A percentile compares a stretch with the other conserved stretches of the same genome.
phyloP scores from a whole-genome alignment of 2,113 vertebrate species.

The Ceyx margarethae region DNA sequence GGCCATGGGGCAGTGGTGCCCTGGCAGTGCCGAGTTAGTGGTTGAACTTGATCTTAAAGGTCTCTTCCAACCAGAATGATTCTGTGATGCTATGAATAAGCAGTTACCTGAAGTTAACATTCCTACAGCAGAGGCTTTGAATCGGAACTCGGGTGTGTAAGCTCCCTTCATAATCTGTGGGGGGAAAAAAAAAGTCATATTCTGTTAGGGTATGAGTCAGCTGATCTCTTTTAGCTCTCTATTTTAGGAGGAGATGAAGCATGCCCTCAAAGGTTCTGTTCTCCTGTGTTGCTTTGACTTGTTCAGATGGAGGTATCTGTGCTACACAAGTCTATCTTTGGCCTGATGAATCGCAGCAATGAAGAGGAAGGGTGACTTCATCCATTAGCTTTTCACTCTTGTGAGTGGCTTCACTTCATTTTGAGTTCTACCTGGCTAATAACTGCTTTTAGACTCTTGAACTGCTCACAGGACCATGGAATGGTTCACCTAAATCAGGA shows the following conservation, averaged over 20 bases:
- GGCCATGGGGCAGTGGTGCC: not conserved
- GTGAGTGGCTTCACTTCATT: not conserved
- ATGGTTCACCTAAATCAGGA: not conserved
- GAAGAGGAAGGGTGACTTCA: constrained; percentile 5
- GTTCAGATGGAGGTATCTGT: not conserved
- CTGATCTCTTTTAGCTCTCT: constrained; percentile 31
- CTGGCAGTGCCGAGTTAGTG: not conserved
- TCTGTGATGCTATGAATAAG: not conserved
- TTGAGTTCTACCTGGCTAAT: not conserved
- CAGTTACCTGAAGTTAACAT: accelerated
- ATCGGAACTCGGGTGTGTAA: not conserved
- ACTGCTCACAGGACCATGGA: not conserved
- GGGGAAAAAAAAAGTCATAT: not conserved
- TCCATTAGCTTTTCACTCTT: not conserved
- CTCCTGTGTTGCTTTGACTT: not conserved
- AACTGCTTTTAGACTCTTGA: not conserved
- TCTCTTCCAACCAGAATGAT: not conserved
- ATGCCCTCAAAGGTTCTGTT: constrained; percentile 1
- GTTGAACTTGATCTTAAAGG: not conserved
- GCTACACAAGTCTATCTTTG: not conserved
- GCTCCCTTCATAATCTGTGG: not conserved
- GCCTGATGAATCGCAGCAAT: not conserved
- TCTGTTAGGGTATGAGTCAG: constrained; percentile 35
- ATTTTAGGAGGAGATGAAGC: constrained; percentile 47
- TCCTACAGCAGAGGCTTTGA: not conserved